Conservation (phyloP, 1,140 invertebrate genomes). For the Plectrocnemia conspersa region DNA sequence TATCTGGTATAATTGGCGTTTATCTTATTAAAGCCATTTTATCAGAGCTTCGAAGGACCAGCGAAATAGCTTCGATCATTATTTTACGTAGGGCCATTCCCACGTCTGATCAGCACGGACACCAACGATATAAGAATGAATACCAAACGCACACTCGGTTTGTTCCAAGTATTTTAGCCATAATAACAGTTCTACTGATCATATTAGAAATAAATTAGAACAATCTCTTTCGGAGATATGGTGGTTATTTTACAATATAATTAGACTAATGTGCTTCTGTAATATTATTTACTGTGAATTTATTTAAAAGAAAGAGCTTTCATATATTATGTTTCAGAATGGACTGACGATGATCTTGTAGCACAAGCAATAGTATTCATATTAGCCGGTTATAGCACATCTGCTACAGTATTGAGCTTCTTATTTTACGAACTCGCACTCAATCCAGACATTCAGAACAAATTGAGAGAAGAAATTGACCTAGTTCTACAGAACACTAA, state of each 20-base stretch:
- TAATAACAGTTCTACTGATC: background rate
- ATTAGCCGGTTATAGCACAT: conserved; percentile 38
- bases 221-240: background rate
- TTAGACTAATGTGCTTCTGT: background rate
- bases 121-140: too few relatives aligned
- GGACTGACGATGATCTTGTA: conserved; percentile 24
- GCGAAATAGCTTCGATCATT: too few relatives aligned
- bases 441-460: conserved; percentile 49
- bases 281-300: background rate
- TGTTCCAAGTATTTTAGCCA: too few relatives aligned
- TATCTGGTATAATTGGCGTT: too few relatives aligned
- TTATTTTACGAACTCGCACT: conserved; percentile 41
- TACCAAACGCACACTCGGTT: too few relatives aligned
- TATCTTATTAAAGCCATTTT: too few relatives aligned
- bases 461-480: conserved; percentile 49
- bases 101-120: too few relatives aligned
- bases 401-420: conserved; percentile 34
- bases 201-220: background rate
- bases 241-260: conserved; percentile 4
- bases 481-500: conserved; percentile 34
- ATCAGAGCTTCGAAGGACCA: too few relatives aligned
- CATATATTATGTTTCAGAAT: conserved; percentile 19
- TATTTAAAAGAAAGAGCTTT: background rate
- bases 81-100: too few relatives aligned
- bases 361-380: conserved; percentile 29